phyloP scores from a whole-genome alignment of 1,140 invertebrate genomes.

The Caerostris extrusa region DNA sequence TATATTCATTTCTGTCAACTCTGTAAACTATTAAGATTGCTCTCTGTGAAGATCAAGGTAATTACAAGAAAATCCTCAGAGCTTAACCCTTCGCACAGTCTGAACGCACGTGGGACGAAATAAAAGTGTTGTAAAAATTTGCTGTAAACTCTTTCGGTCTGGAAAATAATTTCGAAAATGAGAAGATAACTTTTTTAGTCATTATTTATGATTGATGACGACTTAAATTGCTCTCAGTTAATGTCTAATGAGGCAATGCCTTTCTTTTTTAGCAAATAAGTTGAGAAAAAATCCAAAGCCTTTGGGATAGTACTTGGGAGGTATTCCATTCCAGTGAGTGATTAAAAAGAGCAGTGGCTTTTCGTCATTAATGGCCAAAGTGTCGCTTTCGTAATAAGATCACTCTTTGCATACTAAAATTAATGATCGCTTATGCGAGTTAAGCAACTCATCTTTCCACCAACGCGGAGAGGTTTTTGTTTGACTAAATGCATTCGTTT shows the following conservation, averaged over 20 bases:
- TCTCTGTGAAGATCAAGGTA: conserved; percentile 50
- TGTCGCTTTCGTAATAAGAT: conserved; percentile 73
- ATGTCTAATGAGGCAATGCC: conserved; percentile 75
- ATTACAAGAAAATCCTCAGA: conserved; percentile 68
- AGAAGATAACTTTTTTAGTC: conserved; percentile 77
- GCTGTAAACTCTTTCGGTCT: conserved; percentile 48
- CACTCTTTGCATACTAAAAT: conserved; percentile 59
- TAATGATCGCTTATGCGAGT: conserved; percentile 54
- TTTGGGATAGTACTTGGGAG: conserved; percentile 42
- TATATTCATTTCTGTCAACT: conserved; percentile 65
- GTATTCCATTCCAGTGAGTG: conserved; percentile 68
- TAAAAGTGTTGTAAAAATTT: conserved; percentile 50
- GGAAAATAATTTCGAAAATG: conserved; percentile 75
- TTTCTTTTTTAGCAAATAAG: conserved; percentile 70
- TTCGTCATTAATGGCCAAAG: conserved; percentile 74
- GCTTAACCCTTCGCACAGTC: conserved; percentile 44
- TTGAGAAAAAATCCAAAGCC: conserved; percentile 60
- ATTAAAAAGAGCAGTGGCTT: conserved; percentile 75
- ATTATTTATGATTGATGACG: conserved; percentile 77
- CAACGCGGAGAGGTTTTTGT: conserved; percentile 17
- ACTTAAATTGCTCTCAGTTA: conserved; percentile 76
- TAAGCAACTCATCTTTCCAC: conserved; percentile 51
- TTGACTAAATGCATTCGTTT: conserved; percentile 42
- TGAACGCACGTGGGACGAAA: conserved; percentile 49
- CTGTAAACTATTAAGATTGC: conserved; percentile 38